phyloP scores from a whole-genome alignment of 2,797 vertebrate genomes.

The Delichon dasypus region DNA sequence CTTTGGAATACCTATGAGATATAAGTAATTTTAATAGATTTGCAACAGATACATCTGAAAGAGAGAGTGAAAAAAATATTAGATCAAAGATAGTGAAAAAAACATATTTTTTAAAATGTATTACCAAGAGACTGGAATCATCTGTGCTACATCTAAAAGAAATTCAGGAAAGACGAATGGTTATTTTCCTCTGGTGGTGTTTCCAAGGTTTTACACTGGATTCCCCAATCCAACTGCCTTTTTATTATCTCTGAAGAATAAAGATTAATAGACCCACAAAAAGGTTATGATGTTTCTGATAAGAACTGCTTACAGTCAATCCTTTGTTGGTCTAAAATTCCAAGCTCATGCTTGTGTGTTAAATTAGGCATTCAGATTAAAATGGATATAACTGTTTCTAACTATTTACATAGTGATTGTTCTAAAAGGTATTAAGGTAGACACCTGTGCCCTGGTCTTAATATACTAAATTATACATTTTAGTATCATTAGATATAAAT shows the following conservation, averaged over 20 bases:
- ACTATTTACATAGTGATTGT: background rate
- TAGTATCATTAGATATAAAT: background rate
- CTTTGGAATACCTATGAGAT: background rate
- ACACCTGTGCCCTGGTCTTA: background rate
- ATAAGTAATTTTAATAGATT: background rate
- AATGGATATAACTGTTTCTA: background rate
- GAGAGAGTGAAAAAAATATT: background rate
- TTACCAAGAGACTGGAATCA: background rate
- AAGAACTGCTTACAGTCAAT: background rate
- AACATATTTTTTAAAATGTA: accelerated
- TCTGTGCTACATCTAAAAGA: background rate
- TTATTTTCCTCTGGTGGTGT: background rate
- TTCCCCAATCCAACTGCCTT: background rate
- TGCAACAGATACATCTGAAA: background rate
- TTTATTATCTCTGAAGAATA: background rate
- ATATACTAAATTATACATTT: background rate
- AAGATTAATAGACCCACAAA: background rate
- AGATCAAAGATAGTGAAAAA: background rate
- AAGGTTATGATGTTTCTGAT: background rate
- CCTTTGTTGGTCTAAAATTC: background rate
- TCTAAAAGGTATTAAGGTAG: background rate
- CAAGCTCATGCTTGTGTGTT: background rate
- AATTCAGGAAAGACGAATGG: background rate
- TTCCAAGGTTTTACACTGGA: background rate
- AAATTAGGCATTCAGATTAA: background rate